Evolutionary conservation across 2,888 invertebrate species (phyloP).

Genomic region (Aromia moschata): DNA sequence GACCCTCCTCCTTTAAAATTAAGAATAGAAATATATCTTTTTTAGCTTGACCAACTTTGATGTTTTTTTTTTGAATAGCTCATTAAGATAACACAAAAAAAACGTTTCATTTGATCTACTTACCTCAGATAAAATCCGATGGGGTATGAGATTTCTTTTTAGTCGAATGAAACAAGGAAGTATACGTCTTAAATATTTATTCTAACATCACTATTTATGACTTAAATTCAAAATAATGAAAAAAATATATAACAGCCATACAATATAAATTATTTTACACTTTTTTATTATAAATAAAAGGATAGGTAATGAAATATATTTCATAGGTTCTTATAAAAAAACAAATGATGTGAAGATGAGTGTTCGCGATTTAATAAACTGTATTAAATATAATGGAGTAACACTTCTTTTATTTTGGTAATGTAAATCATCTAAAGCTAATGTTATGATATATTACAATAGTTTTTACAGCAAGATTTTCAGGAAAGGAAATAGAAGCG

Average conservation of each 20-base stretch:
- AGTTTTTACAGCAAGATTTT: conserved; percentile 42
- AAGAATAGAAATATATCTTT: too few species aligned
- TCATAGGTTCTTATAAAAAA: conserved; percentile 30
- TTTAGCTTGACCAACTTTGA: too few species aligned
- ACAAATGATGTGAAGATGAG: conserved; percentile 25
- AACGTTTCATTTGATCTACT: neutral
- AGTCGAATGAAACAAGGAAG: neutral
- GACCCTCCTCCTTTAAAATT: too few species aligned
- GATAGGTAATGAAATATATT: conserved; percentile 37
- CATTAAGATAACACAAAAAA: too few species aligned
- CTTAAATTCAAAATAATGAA: conserved; percentile 60
- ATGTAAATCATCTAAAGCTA: conserved; percentile 45
- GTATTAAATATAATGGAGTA: conserved; percentile 23
- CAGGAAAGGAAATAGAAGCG: conserved; percentile 25
- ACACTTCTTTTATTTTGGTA: conserved; percentile 43
- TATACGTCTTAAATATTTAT: conserved; percentile 47
- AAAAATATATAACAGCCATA: conserved; percentile 63
- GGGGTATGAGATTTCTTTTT: neutral
- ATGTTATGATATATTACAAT: conserved; percentile 45
- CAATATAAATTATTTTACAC: conserved; percentile 58
- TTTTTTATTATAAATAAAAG: conserved; percentile 46
- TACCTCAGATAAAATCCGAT: neutral
- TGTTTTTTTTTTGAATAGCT: too few species aligned
- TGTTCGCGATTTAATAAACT: conserved; percentile 8
- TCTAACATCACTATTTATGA: conserved; percentile 62